These are phyloP conservation scores for Eretmochelys imbricata DNA, from an alignment of 2,113 vertebrate genomes.

Conservation along the genomic window DNA sequence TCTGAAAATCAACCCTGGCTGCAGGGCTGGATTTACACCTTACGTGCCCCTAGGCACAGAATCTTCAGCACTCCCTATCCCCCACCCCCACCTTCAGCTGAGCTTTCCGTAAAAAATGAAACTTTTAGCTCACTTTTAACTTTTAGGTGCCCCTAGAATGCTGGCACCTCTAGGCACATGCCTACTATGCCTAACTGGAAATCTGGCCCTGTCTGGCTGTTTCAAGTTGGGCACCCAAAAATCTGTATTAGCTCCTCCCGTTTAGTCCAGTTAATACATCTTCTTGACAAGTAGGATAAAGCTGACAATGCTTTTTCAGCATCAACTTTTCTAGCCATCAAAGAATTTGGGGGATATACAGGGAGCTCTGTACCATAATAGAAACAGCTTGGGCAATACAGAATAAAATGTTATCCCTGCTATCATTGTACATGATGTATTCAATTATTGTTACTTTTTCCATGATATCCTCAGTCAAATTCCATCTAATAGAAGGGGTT, in stretches of 20 bases:
- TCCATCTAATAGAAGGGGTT: background rate
- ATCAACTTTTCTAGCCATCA: background rate
- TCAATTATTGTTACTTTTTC: background rate
- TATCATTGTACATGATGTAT: background rate
- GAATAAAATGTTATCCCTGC: background rate
- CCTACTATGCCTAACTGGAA: no score
- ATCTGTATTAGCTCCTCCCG: background rate
- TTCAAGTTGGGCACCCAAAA: background rate
- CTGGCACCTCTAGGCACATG: no score
- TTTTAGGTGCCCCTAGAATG: no score
- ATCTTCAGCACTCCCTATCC: no score
- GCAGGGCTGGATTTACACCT: no score
- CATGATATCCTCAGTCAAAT: background rate
- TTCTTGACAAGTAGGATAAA: background rate
- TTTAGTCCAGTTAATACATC: background rate
- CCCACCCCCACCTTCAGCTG: no score
- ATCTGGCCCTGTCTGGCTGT: background rate
- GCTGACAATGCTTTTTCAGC: background rate
- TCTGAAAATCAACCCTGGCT: background rate
- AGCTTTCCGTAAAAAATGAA: no score
- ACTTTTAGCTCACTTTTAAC: no score
- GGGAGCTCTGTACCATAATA: background rate
- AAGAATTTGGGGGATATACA: background rate
- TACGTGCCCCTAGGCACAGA: no score
- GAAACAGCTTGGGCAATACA: background rate